Evolutionary conservation across 2,113 vertebrate genomes (phyloP).

Genomic region (Archocentrus centrarchus): DNA sequence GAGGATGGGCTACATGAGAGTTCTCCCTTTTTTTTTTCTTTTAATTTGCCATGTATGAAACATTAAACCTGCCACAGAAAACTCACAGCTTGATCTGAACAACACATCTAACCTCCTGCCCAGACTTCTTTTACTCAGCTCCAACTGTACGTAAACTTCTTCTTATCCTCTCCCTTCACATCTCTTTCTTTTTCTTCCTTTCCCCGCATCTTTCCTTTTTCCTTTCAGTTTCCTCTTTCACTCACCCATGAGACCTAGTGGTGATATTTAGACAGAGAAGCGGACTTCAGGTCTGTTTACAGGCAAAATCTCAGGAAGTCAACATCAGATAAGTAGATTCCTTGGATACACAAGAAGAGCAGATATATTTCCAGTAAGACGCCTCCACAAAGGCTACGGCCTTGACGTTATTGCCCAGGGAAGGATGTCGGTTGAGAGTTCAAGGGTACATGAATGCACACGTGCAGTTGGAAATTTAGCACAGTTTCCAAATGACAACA

Average conservation of each 20-base stretch:
- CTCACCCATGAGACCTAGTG: conserved; percentile 63
- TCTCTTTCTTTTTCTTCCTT: conserved; percentile 45
- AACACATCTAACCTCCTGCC: conserved; percentile 25
- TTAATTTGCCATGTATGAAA: conserved; percentile 21
- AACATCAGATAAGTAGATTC: conserved; percentile 77
- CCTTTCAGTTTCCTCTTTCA: conserved; percentile 62
- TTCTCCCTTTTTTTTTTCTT: conserved; percentile 10
- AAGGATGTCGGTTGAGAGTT: conserved; percentile 67
- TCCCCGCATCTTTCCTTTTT: conserved; percentile 53
- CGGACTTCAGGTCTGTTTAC: conserved; percentile 70
- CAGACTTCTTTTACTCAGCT: conserved; percentile 1
- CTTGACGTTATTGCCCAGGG: conserved; percentile 50
- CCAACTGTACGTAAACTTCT: conserved; percentile 20
- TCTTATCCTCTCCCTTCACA: conserved; percentile 37
- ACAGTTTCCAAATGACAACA: conserved; percentile 44
- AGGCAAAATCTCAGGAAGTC: conserved; percentile 73
- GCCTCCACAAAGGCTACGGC: conserved; percentile 31
- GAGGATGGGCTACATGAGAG: background rate
- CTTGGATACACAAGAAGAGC: conserved; percentile 69
- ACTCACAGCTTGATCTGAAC: background rate
- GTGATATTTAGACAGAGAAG: conserved; percentile 45
- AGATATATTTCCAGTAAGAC: conserved; percentile 70
- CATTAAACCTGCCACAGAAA: conserved; percentile 37
- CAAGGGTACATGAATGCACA: conserved; percentile 39
- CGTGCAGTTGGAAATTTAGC: background rate